Evolutionary conservation across 2,888 invertebrate genomes (phyloP).

Genomic region (Pyrgus malvae): DNA sequence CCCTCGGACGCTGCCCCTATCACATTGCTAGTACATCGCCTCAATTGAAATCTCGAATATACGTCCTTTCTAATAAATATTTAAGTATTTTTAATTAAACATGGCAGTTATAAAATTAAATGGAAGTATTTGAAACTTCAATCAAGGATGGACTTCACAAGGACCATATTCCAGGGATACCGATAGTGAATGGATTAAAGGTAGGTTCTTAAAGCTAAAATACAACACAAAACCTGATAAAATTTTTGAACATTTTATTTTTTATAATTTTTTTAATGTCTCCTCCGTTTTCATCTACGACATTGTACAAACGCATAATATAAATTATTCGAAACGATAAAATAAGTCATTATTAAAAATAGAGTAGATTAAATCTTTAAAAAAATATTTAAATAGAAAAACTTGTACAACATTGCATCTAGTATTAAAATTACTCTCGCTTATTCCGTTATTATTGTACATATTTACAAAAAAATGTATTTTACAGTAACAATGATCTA

Average conservation of each 20-base stretch:
- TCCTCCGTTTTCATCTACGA: slow-evolving; percentile 70
- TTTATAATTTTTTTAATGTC: slow-evolving; percentile 79
- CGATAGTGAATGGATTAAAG: slow-evolving; percentile 60
- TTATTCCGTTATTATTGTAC: slow-evolving; percentile 76
- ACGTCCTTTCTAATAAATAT: no score
- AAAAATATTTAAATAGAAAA: slow-evolving; percentile 76
- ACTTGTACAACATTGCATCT: slow-evolving; percentile 80
- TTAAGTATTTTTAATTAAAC: no score
- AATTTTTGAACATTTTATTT: slow-evolving; percentile 78
- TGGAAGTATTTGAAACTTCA: slow-evolving; percentile 49
- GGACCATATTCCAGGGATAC: slow-evolving; percentile 57
- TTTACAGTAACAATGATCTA: slow-evolving; percentile 81
- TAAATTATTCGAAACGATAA: slow-evolving; percentile 81
- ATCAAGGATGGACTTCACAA: slow-evolving; percentile 53
- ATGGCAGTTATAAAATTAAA: neutral
- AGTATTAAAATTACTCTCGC: slow-evolving; percentile 73
- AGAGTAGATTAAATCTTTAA: slow-evolving; percentile 80
- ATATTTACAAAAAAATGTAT: slow-evolving; percentile 77
- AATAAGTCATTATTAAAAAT: slow-evolving; percentile 79
- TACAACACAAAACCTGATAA: slow-evolving; percentile 68
- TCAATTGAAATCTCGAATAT: slow-evolving; percentile 48
- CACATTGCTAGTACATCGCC: slow-evolving; percentile 50
- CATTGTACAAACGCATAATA: slow-evolving; percentile 79
- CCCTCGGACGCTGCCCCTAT: slow-evolving; percentile 71
- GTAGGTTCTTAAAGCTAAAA: slow-evolving; percentile 50